A percentile compares a stretch with the other conserved stretches of the same genome.
These are phyloP conservation scores for Anguilla marmorata DNA, from an alignment of 2,797 vertebrate genomes.

Conservation along the genomic window DNA sequence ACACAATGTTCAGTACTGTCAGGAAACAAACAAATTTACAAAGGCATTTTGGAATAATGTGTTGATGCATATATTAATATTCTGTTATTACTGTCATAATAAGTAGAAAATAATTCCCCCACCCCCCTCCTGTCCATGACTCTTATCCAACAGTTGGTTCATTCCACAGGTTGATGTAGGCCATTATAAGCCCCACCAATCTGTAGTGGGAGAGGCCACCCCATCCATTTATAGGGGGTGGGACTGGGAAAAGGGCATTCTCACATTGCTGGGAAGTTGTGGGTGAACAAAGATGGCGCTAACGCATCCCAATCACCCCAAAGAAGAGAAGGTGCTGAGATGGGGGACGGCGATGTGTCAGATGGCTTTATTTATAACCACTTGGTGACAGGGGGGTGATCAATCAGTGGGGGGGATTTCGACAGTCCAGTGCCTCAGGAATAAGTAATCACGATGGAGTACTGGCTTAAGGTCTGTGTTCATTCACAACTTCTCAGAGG, in stretches of 20 bases:
- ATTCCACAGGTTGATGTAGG: background rate
- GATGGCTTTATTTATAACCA: conserved; percentile 57
- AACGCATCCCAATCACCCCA: conserved; percentile 27
- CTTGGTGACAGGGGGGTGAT: conserved; percentile 67
- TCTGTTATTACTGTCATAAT: background rate
- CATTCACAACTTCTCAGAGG: conserved; percentile 45
- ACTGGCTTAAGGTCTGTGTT: conserved; percentile 43
- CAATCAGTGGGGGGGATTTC: conserved; percentile 66
- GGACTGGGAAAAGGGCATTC: conserved; percentile 19
- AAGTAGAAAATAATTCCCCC: background rate
- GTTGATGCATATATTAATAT: background rate
- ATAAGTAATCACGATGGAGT: conserved; percentile 28
- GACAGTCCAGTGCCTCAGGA: conserved; percentile 54
- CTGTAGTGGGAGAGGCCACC: background rate
- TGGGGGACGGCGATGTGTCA: background rate
- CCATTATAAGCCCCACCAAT: background rate
- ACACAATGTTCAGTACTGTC: background rate
- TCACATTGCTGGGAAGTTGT: background rate
- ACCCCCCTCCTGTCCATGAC: background rate
- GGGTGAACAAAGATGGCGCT: background rate
- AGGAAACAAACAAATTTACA: background rate
- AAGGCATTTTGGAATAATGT: background rate
- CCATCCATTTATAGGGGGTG: background rate
- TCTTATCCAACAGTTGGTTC: background rate
- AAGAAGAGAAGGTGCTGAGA: background rate